Percentiles rank a stretch among this genome's conserved stretches.
Conservation (phyloP, 2,888 invertebrate genomes). For the Lapara coniferarum region DNA sequence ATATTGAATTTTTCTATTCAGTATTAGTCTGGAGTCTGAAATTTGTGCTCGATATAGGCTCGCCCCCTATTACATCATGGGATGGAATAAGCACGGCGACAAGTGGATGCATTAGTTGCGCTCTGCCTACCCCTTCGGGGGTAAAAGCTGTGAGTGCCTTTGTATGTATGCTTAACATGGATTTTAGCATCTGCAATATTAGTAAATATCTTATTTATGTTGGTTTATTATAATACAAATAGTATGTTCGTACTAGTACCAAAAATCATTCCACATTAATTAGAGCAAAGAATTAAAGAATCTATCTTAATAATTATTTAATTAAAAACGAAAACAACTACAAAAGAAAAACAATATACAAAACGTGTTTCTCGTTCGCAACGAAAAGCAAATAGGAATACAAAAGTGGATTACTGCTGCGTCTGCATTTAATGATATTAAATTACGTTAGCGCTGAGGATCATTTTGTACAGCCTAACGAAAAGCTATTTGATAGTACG, state of each 20-base stretch:
- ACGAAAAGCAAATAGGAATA: conserved; percentile 4
- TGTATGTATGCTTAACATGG: too few relatives aligned
- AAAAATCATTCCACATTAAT: neutral
- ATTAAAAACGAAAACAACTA: conserved; percentile 11
- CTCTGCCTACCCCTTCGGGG: too few relatives aligned
- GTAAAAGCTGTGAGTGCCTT: too few relatives aligned
- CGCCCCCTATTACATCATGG: too few relatives aligned
- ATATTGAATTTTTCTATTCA: too few relatives aligned
- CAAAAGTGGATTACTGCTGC: conserved; percentile 10
- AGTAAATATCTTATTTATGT: neutral
- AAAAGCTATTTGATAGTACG: neutral
- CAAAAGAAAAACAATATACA: conserved; percentile 6
- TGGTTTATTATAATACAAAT: neutral
- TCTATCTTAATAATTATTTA: conserved; percentile 13
- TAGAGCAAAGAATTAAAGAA: neutral
- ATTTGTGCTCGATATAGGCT: too few relatives aligned
- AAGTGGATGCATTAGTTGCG: too few relatives aligned
- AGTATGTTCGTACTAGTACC: neutral
- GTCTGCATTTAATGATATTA: conserved; percentile 14
- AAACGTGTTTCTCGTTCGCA: conserved; percentile 4
- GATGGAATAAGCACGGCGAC: too few relatives aligned
- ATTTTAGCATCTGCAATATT: neutral
- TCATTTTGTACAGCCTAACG: neutral
- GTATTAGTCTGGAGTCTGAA: too few relatives aligned
- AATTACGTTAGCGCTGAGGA: neutral